These are phyloP conservation scores for Drosophila equinoxialis DNA, from an alignment of 1,140 invertebrate species.

Conservation along the genomic window DNA sequence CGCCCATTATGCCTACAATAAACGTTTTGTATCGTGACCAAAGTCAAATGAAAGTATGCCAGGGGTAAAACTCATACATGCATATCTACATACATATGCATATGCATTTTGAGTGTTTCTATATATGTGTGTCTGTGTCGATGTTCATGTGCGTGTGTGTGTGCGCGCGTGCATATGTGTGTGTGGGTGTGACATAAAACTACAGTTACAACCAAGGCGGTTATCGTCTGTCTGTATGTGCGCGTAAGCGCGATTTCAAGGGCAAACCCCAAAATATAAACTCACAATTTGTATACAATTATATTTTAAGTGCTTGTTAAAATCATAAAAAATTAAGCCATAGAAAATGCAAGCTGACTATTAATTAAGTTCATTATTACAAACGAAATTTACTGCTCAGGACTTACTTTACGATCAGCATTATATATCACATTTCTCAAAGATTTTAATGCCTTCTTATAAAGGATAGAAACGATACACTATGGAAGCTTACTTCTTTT, in stretches of 20 bases:
- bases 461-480: too few species aligned
- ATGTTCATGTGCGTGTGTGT: conserved; percentile 5
- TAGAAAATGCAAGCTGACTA: not conserved
- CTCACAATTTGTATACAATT: not conserved
- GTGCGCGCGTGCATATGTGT: conserved; percentile 2
- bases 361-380: not conserved
- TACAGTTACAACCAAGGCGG: conserved; percentile 1
- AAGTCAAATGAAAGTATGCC: conserved; percentile 80
- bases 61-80: conserved; percentile 63
- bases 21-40: conserved; percentile 80
- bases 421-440: too few species aligned
- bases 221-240: not conserved
- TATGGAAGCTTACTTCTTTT: too few species aligned
- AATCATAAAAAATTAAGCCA: not conserved
- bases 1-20: conserved; percentile 69
- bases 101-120: conserved; percentile 28
- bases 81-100: conserved; percentile 45
- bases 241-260: conserved; percentile 1
- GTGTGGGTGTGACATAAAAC: conserved; percentile 31
- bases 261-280: conserved; percentile 1
- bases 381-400: not conserved
- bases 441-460: too few species aligned
- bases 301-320: not conserved
- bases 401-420: too few species aligned
- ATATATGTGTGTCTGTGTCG: not conserved